These are phyloP conservation scores for Pseudococcus viburni DNA, from an alignment of 2,888 invertebrate genomes.

Conservation along the genomic window DNA sequence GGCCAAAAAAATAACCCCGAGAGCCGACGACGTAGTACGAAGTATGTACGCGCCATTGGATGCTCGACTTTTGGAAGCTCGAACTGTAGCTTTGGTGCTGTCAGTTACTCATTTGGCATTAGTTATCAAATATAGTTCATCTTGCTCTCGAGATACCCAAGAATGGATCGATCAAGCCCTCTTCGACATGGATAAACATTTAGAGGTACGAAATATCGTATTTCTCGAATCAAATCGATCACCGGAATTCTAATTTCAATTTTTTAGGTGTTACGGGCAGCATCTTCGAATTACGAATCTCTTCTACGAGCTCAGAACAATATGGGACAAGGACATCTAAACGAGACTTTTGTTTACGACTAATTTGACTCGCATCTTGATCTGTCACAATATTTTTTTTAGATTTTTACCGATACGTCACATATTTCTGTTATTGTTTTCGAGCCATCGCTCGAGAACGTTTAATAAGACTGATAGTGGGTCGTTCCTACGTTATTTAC, in stretches of 20 bases:
- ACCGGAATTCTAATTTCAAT: not conserved
- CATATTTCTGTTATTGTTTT: slow-evolving; percentile 34
- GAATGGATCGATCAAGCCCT: slow-evolving; percentile 78
- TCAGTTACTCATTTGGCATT: slow-evolving; percentile 80
- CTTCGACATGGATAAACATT: slow-evolving; percentile 78
- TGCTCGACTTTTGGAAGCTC: slow-evolving; percentile 79
- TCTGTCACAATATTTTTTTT: not conserved
- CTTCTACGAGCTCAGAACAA: slow-evolving; percentile 44
- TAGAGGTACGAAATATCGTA: slow-evolving; percentile 72
- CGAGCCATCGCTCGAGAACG: not conserved
- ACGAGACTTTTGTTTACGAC: slow-evolving; percentile 61
- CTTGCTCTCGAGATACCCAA: slow-evolving; percentile 61
- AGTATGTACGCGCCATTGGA: slow-evolving; percentile 82
- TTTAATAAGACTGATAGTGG: slow-evolving; percentile 46
- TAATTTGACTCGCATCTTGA: not conserved
- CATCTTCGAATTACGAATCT: slow-evolving; percentile 58
- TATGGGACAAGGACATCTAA: slow-evolving; percentile 54
- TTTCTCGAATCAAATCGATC: not conserved
- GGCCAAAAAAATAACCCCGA: slow-evolving; percentile 78
- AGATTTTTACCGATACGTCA: slow-evolving; percentile 1
- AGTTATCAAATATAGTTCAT: slow-evolving; percentile 74
- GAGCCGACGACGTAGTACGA: slow-evolving; percentile 81
- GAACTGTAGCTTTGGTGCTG: slow-evolving; percentile 78
- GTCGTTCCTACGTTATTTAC: slow-evolving; percentile 21
- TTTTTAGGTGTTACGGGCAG: slow-evolving; percentile 55